phyloP scores from a whole-genome alignment of 2,113 vertebrate species.

The Aviceda subcristata region DNA sequence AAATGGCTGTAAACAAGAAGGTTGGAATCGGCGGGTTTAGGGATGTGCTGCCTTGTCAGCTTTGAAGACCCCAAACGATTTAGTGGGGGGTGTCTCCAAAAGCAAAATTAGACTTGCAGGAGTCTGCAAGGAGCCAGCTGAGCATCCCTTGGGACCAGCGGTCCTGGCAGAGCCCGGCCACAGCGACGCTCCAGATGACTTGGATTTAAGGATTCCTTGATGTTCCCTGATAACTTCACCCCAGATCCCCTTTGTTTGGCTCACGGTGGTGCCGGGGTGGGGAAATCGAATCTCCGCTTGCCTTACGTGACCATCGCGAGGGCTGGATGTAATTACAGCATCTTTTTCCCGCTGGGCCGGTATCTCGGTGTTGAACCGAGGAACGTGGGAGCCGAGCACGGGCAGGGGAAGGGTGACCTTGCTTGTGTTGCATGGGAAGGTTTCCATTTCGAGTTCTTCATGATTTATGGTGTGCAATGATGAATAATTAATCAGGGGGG shows the following conservation, averaged over 20 bases:
- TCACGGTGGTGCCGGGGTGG: background rate
- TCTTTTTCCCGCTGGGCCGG: background rate
- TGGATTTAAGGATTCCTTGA: background rate
- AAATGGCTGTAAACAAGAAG: background rate
- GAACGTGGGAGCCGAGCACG: background rate
- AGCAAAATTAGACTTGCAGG: background rate
- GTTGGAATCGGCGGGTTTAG: background rate
- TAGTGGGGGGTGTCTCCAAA: background rate
- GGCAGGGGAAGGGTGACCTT: background rate
- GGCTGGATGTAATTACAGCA: background rate
- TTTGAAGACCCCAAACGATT: background rate
- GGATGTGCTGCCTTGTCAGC: background rate
- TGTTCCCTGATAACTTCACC: background rate
- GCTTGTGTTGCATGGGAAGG: background rate
- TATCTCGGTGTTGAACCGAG: rapidly evolving
- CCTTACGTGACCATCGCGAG: background rate
- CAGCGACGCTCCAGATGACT: rapidly evolving
- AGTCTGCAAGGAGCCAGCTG: background rate
- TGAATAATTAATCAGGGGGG: background rate
- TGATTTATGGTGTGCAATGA: background rate
- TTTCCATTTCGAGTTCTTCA: background rate
- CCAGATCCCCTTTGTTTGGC: background rate
- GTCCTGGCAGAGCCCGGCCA: background rate
- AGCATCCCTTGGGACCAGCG: background rate
- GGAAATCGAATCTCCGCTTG: background rate